Evolutionary conservation across 2,888 invertebrate genomes (phyloP), one percentile per base, ranked within the genome.

Genomic region (Lepidocyrtoides sp.): DNA sequence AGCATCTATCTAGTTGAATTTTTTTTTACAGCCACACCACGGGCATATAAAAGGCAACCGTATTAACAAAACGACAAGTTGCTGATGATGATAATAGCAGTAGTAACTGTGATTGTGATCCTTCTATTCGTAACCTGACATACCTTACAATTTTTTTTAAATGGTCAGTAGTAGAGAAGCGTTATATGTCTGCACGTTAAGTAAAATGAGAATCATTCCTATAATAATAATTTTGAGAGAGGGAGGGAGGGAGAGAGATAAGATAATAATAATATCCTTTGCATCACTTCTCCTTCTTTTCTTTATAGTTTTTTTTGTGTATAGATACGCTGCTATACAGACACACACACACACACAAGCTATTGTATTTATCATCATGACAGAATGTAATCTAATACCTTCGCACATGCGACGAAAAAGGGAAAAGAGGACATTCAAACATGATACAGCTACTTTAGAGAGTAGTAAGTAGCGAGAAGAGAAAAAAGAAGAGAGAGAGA

Each of bases 361-460:
- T 87, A 66, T 88, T 88, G 79, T 54, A 79, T 88, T 51, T 51
- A 79, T 72, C 84, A 75, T 86, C 69, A 82, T 89, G 89, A 89
- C 89, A 89, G 82, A 89, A 89, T 66, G 89, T 44, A 89, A 89
- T 89, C 89, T 32, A 89, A 89, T 89, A 89, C 89, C 82, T 82
- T 82, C 72, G 48, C 82, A 89, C 82, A 82, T 69, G 57, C 29
- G 89, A 82, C 89, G 41, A 82, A 89, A 82, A 89, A 89, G 89
- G 89, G 57, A 89, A 89, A 89, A 89, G 89, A 89, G 89, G 89
- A 89, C 89, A 89, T 81, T 81, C 82, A 89, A 89, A 89, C 81
- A 82, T 81, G 87, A 88, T 88, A 88, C 79, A 72, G 89, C 89
- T 89, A 89, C 89, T 89, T 89, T 69, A 69, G 29, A 72, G 20